A percentile compares a stretch with the other conserved stretches of the same genome.
These are phyloP conservation scores for Cyphomyrmex costatus DNA, from an alignment of 1,140 invertebrate species.

Conservation along the genomic window DNA sequence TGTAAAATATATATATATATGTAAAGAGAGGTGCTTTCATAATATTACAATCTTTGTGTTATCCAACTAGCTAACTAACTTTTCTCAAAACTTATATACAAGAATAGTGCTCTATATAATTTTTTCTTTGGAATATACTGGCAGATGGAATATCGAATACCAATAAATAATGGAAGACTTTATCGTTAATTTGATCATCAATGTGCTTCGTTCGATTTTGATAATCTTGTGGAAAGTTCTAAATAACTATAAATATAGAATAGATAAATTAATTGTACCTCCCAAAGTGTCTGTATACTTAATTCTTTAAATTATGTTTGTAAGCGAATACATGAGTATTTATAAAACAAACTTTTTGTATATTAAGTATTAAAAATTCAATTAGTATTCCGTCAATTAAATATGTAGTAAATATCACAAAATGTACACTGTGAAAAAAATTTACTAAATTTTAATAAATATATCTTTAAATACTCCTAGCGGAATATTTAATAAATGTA, in stretches of 20 bases:
- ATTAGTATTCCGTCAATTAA: background rate
- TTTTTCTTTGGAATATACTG: constrained; percentile 4
- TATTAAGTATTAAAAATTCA: background rate
- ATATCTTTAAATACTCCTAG: too few species aligned
- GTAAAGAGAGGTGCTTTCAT: constrained; percentile 61
- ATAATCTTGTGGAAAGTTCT: constrained; percentile 20
- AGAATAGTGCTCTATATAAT: background rate
- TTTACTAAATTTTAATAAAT: too few species aligned
- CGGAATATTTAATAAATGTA: too few species aligned
- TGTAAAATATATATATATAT: constrained; percentile 32
- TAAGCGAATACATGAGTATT: background rate
- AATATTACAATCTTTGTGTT: constrained; percentile 28
- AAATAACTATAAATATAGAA: background rate
- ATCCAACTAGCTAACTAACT: background rate
- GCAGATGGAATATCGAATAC: constrained; percentile 42
- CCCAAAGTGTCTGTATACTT: background rate
- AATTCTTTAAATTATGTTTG: constrained; percentile 19
- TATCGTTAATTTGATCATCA: background rate
- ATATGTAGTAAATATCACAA: constrained; percentile 36
- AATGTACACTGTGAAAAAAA: background rate
- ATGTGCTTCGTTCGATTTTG: background rate
- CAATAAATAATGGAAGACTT: constrained; percentile 3
- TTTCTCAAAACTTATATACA: constrained; percentile 14
- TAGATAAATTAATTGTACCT: constrained; percentile 26
- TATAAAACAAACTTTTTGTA: constrained; percentile 6